Evolutionary conservation across 1,140 invertebrate species (phyloP), one percentile per base, ranked within the genome.

Genomic region (Dinoponera quadriceps): DNA sequence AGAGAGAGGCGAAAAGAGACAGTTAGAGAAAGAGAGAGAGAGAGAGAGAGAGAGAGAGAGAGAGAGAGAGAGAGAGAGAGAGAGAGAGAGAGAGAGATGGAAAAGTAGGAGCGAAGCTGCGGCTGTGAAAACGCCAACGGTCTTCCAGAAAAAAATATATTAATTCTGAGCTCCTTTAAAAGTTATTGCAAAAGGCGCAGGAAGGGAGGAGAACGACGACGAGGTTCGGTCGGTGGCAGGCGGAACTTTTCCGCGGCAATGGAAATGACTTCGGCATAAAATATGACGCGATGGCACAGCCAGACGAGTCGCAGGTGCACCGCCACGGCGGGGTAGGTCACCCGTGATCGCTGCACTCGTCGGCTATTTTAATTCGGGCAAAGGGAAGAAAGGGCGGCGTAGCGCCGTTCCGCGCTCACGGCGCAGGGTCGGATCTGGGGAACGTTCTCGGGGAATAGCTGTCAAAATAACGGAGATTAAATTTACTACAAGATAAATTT

Each of bases 91-190:
- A 25, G 18, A 49, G 16, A 2, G 51, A 48, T 18, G 38, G 85
- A 11, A 9, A 11, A 44, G 38, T 44, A 44, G 38, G 38, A 44
- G 38, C 2, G 33, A 33, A 33, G 33, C 7, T 7, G 38, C 22
- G 49, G 16, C 59, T 33, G 57, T 29, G 59, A 65, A 74, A 83
- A 49, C 78, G 65, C 49, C 62, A 59, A 33, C 68, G 54, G 59
- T 49, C 54, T 29, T 75, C 44, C 75, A 74, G 66, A 85, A 91
- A 89, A 90, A 91, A 89, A 91, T 90, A 89, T 91, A 90, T 91
- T 90, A 89, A 90, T 90, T 89, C 88, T 38, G 54, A 55, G 63
- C 48, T 75, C 59, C 74, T 82, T 87, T 75, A 82, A 90, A 91
- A 90, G 83, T 91, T 90, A 91, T 91, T 90, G 89, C 89, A 81